phyloP scores from a whole-genome alignment of 2,797 vertebrate genomes.

The Setipinna tenuifilis region DNA sequence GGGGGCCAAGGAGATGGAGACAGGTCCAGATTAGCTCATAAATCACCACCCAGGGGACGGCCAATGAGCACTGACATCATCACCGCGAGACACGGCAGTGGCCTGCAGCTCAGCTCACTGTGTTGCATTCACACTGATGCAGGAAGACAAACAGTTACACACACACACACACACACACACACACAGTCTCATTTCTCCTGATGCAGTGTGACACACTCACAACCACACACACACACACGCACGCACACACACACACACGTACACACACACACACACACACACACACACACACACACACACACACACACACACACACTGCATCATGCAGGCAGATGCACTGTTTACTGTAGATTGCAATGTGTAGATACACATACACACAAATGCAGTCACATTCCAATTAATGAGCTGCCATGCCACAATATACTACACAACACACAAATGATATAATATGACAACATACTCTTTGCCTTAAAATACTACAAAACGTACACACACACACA shows the following conservation, averaged over 20 bases:
- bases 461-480: neutral
- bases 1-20: slow-evolving; percentile 57
- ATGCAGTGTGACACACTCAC: slow-evolving; percentile 29
- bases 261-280: slow-evolving; percentile 47
- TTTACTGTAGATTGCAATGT: too few species aligned
- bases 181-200: slow-evolving; percentile 14
- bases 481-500: slow-evolving; percentile 2
- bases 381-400: slow-evolving; percentile 56
- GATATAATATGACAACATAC: neutral
- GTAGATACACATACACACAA: slow-evolving; percentile 29
- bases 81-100: slow-evolving; percentile 64
- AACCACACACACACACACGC: slow-evolving; percentile 27
- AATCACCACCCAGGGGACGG: slow-evolving; percentile 72
- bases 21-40: slow-evolving; percentile 77
- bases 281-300: neutral
- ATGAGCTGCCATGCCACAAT: neutral
- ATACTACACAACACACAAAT: too few species aligned
- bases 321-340: slow-evolving; percentile 42
- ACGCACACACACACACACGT: slow-evolving; percentile 39
- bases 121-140: slow-evolving; percentile 66
- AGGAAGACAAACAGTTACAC: slow-evolving; percentile 54
- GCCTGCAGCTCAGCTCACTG: slow-evolving; percentile 66
- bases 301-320: too few species aligned
- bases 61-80: slow-evolving; percentile 73
- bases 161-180: slow-evolving; percentile 47